Evolutionary conservation across 64 coral and sea anemone genomes (phyloP), one percentile per base, ranked within the genome.

Genomic region (Exaiptasia diaphana): DNA sequence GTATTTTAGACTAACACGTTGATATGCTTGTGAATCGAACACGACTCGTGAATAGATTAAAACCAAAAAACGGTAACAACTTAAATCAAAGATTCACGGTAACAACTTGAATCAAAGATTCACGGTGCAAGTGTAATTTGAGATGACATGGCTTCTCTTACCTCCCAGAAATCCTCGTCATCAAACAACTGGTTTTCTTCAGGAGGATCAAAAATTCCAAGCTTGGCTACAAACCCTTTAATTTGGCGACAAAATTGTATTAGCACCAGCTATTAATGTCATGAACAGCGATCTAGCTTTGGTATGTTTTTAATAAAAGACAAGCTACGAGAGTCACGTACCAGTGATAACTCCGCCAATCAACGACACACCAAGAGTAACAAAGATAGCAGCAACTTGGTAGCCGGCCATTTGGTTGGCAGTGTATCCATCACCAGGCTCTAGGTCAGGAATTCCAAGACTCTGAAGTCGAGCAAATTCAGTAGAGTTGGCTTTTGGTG

Each of bases 111-210:
- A n/a, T n/a, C n/a, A n/a, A n/a, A n/a, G n/a, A n/a, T n/a, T n/a
- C n/a, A n/a, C n/a, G n/a, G n/a, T n/a, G n/a, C n/a, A n/a, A n/a
- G n/a, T n/a, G n/a, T n/a, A n/a, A n/a, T n/a, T n/a, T n/a, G n/a
- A n/a, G 24, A 32, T 62, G 27, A 31, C 34, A 62, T 31, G 5
- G 7, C 5, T 30, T 4, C 4, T 36, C 86, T 50, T 74, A 89
- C 86, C 68, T 89, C 86, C 86, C 86, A 89, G 68, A 74, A 89
- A 24, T 89, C 86, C 38, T 82, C 77, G 36, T 89, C 86, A 41
- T 81, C 77, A 28, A 70, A 89, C 67, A 89, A 55, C 36, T 89
- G 77, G 5, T 81, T 27, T 3, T 31, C 29, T 6, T 32, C 53
- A 27, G 69, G 67, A 15, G 78, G 76, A 21, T 89, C 86, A 35